Base-by-base conservation (phyloP, 2,888 invertebrate species). In the Cyclophora albipunctata region DNA sequence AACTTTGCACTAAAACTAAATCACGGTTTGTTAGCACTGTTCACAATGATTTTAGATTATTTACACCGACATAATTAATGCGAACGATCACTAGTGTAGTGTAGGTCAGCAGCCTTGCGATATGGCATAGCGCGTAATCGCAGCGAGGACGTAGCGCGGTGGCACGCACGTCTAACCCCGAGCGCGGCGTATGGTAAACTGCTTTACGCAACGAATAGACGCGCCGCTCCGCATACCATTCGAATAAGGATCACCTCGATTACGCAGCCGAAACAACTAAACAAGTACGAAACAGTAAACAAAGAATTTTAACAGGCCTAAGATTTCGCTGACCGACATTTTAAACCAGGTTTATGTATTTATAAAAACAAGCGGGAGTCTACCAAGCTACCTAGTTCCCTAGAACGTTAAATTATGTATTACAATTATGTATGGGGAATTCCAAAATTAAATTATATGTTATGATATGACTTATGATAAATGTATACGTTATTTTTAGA, bases 171-270 rank as follows among this genome's bases (percentile, higher is more conserved):
- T 78, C 78, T 70, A 60, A 62, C 68, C 66, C 55, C 66, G 66
- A 59, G 64, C 69, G 60, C 65, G 73, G 58, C 68, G 64, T 66
- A 71, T 66, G 67, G 73, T 74, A 68, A 73, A 79, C 78, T 79
- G 75, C 63, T 76, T 76, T 75, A 78, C 74, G 75, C 78, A 75
- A 77, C 73, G 62, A 72, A 72, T 69, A 68, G 71, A 76, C 71
- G 71, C 69, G 71, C 63, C 62, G 69, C 71, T 63, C 76, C 72
- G 79, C 81, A 84, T 84, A 79, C 84, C 80, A 81, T 73, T 76
- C 75, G 76, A 79, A 78, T 75, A 84, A 82, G 84, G 82, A 83
- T 79, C 82, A 75, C 81, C 79, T 78, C 81, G 77, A 81, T 81
- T 80, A 82, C 81, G 71, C 68, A 73, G 75, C 71, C 73, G 60